phyloP scores from a whole-genome alignment of 2,113 vertebrate genomes.

The Epinephelus moara region DNA sequence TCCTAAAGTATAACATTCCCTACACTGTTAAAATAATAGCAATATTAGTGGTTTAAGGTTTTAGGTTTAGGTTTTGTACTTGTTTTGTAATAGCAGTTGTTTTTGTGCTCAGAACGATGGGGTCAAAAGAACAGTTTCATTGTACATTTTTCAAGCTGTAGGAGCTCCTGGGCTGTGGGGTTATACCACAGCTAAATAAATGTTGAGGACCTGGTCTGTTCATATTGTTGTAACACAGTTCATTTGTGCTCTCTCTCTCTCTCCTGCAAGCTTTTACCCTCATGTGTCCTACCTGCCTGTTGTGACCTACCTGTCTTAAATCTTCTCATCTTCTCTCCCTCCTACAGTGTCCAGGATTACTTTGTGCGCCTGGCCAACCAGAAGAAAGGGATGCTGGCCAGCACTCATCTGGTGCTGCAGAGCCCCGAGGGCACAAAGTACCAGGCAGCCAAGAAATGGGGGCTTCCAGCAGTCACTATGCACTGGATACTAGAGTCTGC shows the following conservation, averaged over 20 bases:
- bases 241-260: not conserved
- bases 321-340: not conserved
- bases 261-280: not conserved
- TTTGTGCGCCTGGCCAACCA: slow-evolving; percentile 93
- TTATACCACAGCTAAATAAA: not conserved
- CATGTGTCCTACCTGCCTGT: not conserved
- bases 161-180: not conserved
- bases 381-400: slow-evolving; percentile 94
- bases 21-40: not conserved
- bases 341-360: slow-evolving; percentile 93
- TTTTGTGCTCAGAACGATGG: not conserved
- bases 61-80: not conserved
- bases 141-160: not conserved
- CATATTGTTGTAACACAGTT: not conserved
- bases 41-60: not conserved
- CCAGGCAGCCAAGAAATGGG: slow-evolving; percentile 95
- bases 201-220: not conserved
- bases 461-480: slow-evolving; percentile 91
- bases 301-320: not conserved
- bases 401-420: slow-evolving; percentile 92
- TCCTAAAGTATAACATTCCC: no score
- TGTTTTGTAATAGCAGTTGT: not conserved
- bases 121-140: not conserved
- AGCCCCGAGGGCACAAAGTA: slow-evolving; percentile 93
- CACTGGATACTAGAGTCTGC: slow-evolving; percentile 93